These are phyloP conservation scores for Scopus umbretta DNA, from an alignment of 2,113 vertebrate genomes.

Conservation along the genomic window DNA sequence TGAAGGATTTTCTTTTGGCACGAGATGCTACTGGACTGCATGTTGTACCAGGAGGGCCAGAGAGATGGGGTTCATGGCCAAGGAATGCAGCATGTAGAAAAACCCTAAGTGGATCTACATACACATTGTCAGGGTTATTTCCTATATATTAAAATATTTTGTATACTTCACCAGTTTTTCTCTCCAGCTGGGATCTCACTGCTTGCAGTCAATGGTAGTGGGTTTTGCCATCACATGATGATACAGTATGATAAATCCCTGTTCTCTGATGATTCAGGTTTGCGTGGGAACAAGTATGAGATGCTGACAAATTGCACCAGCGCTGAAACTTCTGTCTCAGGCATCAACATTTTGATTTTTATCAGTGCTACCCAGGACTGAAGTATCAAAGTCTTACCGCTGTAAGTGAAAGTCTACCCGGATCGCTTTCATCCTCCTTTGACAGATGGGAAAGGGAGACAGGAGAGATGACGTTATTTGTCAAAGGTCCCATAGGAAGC, in stretches of 20 bases:
- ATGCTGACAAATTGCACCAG: constrained; percentile 54
- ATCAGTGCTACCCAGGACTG: neutral
- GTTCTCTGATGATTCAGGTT: constrained; percentile 53
- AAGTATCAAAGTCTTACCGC: neutral
- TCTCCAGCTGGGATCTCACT: neutral
- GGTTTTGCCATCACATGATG: constrained; percentile 20
- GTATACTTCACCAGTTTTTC: neutral
- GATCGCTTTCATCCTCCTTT: neutral
- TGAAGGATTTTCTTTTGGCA: neutral
- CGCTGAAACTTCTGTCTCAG: constrained; percentile 40
- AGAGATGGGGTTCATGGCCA: neutral
- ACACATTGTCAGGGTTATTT: neutral
- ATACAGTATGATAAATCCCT: constrained; percentile 4
- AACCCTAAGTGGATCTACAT: neutral
- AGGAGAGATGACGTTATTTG: neutral
- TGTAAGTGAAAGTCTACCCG: neutral
- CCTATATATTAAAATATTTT: neutral
- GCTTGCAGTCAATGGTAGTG: neutral
- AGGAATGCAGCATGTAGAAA: neutral
- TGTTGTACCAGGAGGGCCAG: neutral
- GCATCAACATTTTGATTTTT: constrained; percentile 35
- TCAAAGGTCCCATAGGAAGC: neutral
- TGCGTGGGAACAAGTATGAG: constrained; percentile 49
- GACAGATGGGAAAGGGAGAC: neutral
- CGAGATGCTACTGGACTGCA: neutral